phyloP scores from a whole-genome alignment of 2,797 vertebrate species.

The Microcaecilia unicolor region DNA sequence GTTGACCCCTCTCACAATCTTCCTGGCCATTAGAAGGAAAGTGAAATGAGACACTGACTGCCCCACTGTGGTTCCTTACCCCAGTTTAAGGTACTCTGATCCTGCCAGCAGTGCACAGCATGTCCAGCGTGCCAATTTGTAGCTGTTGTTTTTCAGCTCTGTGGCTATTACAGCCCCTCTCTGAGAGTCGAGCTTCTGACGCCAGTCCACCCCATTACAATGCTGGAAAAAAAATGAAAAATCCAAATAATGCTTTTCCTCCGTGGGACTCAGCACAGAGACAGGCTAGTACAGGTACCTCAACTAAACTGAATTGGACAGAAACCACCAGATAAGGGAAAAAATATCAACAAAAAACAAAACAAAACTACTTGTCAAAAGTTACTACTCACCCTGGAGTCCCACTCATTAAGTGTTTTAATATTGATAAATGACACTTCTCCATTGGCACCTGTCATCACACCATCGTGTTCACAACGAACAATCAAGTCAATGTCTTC shows the following conservation, averaged over 20 bases:
- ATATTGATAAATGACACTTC: slow-evolving; percentile 96
- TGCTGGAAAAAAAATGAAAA: slow-evolving; percentile 56
- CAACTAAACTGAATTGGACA: too few species aligned
- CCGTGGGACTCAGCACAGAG: too few species aligned
- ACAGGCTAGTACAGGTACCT: too few species aligned
- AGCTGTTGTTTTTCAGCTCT: slow-evolving; percentile 97
- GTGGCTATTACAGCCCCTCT: slow-evolving; percentile 93
- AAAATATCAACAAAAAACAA: too few species aligned
- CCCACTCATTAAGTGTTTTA: slow-evolving; percentile 97
- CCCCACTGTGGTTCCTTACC: slow-evolving; percentile 34
- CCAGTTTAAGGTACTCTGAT: slow-evolving; percentile 87
- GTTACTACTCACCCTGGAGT: slow-evolving; percentile 78
- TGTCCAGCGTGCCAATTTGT: slow-evolving; percentile 95
- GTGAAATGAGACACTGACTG: accelerated
- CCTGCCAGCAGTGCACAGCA: slow-evolving; percentile 90
- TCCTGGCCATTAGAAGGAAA: accelerated
- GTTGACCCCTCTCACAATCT: accelerated
- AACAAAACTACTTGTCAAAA: slow-evolving; percentile 2
- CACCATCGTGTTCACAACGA: slow-evolving; percentile 91
- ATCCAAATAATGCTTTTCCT: too few species aligned
- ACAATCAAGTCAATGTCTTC: slow-evolving; percentile 96
- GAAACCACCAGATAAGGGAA: too few species aligned
- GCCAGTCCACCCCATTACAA: slow-evolving; percentile 96
- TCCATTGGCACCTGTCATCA: slow-evolving; percentile 93
- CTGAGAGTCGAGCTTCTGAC: slow-evolving; percentile 97